Conservation (phyloP, 1,140 invertebrate species). For the Anoplophora glabripennis region DNA sequence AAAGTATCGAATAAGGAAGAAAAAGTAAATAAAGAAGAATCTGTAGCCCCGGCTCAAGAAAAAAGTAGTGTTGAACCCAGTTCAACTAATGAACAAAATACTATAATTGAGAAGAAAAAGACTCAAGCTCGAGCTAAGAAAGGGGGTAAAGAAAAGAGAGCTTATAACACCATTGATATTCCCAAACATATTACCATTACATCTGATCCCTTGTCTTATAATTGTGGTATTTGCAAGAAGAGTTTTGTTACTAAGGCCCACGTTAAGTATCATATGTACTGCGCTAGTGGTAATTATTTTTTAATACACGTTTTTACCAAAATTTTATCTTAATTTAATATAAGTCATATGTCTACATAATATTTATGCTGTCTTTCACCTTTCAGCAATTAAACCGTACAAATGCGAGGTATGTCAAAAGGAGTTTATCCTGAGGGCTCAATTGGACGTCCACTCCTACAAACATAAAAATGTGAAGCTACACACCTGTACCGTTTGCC, state of each 20-base stretch:
- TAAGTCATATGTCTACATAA: slow-evolving; percentile 3
- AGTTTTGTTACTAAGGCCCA: slow-evolving; percentile 42
- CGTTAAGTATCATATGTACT: slow-evolving; percentile 46
- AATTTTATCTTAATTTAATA: slow-evolving; percentile 2
- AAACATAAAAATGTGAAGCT: slow-evolving; percentile 43
- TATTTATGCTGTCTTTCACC: slow-evolving; percentile 6
- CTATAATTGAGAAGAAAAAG: slow-evolving; percentile 12
- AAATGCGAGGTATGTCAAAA: slow-evolving; percentile 42
- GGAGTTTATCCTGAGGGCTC: slow-evolving; percentile 44
- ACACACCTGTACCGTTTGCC: slow-evolving; percentile 41
- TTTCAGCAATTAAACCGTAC: slow-evolving; percentile 48
- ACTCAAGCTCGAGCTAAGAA: background rate
- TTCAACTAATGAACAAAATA: background rate
- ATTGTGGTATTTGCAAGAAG: slow-evolving; percentile 45
- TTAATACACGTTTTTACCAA: background rate
- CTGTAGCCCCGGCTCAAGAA: too few relatives aligned
- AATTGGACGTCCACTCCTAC: slow-evolving; percentile 42
- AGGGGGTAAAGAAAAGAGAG: slow-evolving; percentile 17
- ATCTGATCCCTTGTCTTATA: slow-evolving; percentile 33
- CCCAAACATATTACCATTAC: slow-evolving; percentile 37
- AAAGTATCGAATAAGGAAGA: slow-evolving; percentile 2
- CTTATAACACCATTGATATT: slow-evolving; percentile 29
- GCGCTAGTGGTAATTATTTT: slow-evolving; percentile 36
- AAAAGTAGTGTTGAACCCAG: slow-evolving; percentile 11
- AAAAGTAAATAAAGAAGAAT: background rate